A percentile compares a stretch with the other conserved stretches of the same genome.
Conservation (phyloP, 2,888 invertebrate genomes). For the Dendrolimus pini region DNA sequence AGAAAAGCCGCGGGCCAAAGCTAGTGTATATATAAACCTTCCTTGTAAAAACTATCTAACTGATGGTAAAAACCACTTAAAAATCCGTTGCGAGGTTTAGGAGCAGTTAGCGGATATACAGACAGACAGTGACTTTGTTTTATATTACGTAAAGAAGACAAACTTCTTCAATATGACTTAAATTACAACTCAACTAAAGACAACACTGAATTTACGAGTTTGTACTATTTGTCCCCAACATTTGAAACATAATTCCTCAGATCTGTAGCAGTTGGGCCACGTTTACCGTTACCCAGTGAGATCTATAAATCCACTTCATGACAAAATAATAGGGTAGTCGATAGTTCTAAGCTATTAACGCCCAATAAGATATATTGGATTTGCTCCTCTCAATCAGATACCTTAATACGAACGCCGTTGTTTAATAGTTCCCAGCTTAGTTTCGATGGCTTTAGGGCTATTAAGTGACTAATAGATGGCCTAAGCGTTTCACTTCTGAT, state of each 20-base stretch:
- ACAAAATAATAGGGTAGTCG: constrained; percentile 73
- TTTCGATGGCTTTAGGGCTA: background rate
- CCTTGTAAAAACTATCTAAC: too few species aligned
- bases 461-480: background rate
- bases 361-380: constrained; percentile 69
- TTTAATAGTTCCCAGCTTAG: background rate
- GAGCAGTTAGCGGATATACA: too few species aligned
- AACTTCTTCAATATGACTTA: too few species aligned
- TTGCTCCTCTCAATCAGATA: constrained; percentile 70
- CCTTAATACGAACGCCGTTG: constrained; percentile 43
- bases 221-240: background rate
- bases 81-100: too few species aligned
- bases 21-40: too few species aligned
- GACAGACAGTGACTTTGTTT: too few species aligned
- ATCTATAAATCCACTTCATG: constrained; percentile 72
- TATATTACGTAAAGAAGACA: too few species aligned
- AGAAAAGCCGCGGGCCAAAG: too few species aligned
- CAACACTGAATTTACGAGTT: background rate
- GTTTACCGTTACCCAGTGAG: constrained; percentile 54
- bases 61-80: too few species aligned
- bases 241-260: constrained; percentile 8
- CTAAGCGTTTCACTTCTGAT: background rate
- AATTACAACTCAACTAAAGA: too few species aligned
- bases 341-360: constrained; percentile 71
- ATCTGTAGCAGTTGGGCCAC: constrained; percentile 19